Base-by-base conservation (phyloP, 2,113 vertebrate genomes). In the Hippocampus guttulatus region DNA sequence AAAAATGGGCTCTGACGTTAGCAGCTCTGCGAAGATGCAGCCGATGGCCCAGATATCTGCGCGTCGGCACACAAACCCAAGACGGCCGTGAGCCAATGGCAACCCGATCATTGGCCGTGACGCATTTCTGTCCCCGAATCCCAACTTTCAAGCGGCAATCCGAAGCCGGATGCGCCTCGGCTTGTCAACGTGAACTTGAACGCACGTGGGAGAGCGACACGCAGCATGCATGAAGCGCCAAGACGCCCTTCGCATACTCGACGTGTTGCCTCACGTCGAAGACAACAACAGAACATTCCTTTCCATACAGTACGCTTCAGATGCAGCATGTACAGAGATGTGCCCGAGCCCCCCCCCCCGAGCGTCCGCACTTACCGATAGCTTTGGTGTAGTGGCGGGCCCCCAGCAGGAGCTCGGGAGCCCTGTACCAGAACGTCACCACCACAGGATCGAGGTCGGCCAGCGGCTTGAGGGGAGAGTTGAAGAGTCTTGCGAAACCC, bases 21-120 rank as follows among this genome's bases (percentile, higher is more conserved):
- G 91, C 43, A 99, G 90, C 88, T 99, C 97, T 2, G 97, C 96
- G 87, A 99, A 99, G 93, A 99, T 99, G 85, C 97, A 99, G 83
- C 97, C 97, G 63, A 99, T 99, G n/a, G 97, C 97, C 97, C 97
- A 99, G 81, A 99, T 99, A 90, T 99, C 97, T 99, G 89, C 5
- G 89, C 12, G 74, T 40, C 4, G 75, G 78, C 60, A 1, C 20
- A 68, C 30, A 76, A 54, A 71, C 27, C 64, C 62, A 65, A 23
- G 21, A 68, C 62, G 61, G n/a, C 60, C 20, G 11, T 16, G 7
- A 57, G 33, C 62, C 54, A 51, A 62, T 67, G 14, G 52, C 1
- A 63, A 63, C 25, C 54, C 18, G 60, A 63, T 4, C 30, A 0
- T 21, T 5, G 5, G 23, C 14, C 23, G 5, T 15, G 55, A 57